phyloP scores from a whole-genome alignment of 2,797 vertebrate species.

The Nannoperca obscura region DNA sequence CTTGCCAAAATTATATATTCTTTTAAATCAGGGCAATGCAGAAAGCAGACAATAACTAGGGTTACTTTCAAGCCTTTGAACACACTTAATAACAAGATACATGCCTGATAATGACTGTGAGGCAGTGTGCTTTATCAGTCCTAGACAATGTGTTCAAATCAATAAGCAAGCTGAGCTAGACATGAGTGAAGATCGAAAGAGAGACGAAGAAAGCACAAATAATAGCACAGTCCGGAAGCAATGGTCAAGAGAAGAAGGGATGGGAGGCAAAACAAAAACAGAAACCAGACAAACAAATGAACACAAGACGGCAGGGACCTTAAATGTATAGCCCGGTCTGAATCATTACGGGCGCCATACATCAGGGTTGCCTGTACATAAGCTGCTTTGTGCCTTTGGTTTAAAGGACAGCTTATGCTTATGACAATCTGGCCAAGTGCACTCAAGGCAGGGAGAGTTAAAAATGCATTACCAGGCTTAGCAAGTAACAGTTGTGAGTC shows the following conservation, averaged over 20 bases:
- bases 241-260: background rate
- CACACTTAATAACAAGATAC: constrained; percentile 14
- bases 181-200: constrained; percentile 12
- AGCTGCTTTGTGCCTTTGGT: constrained; percentile 47
- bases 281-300: constrained; percentile 33
- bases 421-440: constrained; percentile 44
- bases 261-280: constrained; percentile 14
- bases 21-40: background rate
- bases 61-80: constrained; percentile 17
- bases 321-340: constrained; percentile 20
- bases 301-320: constrained; percentile 39
- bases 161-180: constrained; percentile 23
- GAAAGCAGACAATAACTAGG: background rate
- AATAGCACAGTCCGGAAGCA: constrained; percentile 5
- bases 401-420: constrained; percentile 56
- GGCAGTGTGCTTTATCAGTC: constrained; percentile 28
- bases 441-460: constrained; percentile 47
- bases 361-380: constrained; percentile 41
- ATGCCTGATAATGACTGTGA: background rate
- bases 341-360: constrained; percentile 35
- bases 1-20: background rate
- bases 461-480: constrained; percentile 59
- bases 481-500: constrained; percentile 37
- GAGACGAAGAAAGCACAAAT: background rate
- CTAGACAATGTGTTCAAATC: constrained; percentile 41